Percentiles rank a stretch among this genome's conserved stretches.
Conservation (phyloP, 2,113 vertebrate genomes). For the Megalops atlanticus region DNA sequence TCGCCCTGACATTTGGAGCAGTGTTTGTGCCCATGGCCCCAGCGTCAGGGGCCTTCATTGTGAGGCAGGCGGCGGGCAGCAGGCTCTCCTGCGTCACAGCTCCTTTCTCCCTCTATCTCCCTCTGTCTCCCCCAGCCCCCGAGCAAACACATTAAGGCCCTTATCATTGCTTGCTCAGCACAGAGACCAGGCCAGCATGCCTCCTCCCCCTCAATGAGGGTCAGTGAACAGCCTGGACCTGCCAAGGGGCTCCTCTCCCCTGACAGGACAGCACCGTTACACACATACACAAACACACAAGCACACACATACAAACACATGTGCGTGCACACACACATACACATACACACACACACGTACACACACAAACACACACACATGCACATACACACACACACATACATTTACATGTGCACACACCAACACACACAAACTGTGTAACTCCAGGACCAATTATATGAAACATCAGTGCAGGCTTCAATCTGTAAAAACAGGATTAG, state of each 20-base stretch:
- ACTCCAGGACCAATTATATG: too few species aligned
- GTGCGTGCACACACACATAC: not conserved
- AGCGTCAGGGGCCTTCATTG: conserved; percentile 58
- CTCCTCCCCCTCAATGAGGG: conserved; percentile 57
- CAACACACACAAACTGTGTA: not conserved
- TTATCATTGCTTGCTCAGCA: conserved; percentile 36
- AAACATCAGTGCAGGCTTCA: too few species aligned
- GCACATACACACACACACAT: not conserved
- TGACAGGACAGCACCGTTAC: not conserved
- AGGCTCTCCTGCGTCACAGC: conserved; percentile 36
- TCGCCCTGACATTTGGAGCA: conserved; percentile 68
- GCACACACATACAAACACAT: conserved; percentile 5
- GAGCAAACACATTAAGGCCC: conserved; percentile 49
- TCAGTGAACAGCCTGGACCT: conserved; percentile 50
- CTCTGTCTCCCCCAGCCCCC: conserved; percentile 49
- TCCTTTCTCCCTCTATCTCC: not conserved
- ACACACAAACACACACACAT: not conserved
- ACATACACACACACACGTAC: not conserved
- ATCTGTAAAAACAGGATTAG: too few species aligned
- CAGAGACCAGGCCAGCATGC: not conserved
- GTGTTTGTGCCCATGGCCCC: conserved; percentile 51
- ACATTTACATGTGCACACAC: not conserved
- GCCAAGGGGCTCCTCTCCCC: not conserved
- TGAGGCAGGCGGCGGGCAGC: conserved; percentile 41
- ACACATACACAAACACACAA: conserved; percentile 9